Conservation (phyloP, 2,888 invertebrate species). For the Calameuta filiformis region DNA sequence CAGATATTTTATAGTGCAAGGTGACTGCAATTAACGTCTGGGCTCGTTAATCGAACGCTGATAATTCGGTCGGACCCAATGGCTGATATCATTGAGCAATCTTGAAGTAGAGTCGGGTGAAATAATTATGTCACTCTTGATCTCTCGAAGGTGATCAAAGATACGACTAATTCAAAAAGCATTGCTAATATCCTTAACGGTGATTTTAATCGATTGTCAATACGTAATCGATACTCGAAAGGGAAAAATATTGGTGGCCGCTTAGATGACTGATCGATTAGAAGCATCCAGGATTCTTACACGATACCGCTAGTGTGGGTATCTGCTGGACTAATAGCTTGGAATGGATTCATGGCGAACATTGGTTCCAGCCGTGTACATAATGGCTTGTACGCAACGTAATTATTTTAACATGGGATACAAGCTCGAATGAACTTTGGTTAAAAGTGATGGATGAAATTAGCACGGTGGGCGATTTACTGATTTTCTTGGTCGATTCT, state of each 20-base stretch:
- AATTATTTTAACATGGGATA: too few species aligned
- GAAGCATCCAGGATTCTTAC: not conserved
- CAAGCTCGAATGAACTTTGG: too few species aligned
- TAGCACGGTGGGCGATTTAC: too few species aligned
- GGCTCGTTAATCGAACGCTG: slow-evolving; percentile 32
- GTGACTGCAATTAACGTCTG: slow-evolving; percentile 33
- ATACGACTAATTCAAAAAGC: not conserved
- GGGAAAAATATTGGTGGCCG: not conserved
- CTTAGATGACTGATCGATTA: not conserved
- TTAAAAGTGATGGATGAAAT: too few species aligned
- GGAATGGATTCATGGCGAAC: not conserved
- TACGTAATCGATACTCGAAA: not conserved
- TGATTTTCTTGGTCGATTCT: too few species aligned
- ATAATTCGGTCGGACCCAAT: slow-evolving; percentile 14
- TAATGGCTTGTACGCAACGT: too few species aligned
- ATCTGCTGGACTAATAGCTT: not conserved
- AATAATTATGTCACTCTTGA: not conserved
- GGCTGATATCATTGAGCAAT: not conserved
- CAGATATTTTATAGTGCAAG: slow-evolving; percentile 12
- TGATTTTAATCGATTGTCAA: not conserved
- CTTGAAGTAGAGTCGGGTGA: not conserved
- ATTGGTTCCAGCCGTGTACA: too few species aligned
- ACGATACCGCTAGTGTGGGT: not conserved
- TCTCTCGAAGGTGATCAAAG: not conserved
- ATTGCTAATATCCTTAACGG: not conserved